Evolutionary conservation across 2,113 vertebrate genomes (phyloP), one percentile per base, ranked within the genome.

Genomic region (Cyprinus carpio): DNA sequence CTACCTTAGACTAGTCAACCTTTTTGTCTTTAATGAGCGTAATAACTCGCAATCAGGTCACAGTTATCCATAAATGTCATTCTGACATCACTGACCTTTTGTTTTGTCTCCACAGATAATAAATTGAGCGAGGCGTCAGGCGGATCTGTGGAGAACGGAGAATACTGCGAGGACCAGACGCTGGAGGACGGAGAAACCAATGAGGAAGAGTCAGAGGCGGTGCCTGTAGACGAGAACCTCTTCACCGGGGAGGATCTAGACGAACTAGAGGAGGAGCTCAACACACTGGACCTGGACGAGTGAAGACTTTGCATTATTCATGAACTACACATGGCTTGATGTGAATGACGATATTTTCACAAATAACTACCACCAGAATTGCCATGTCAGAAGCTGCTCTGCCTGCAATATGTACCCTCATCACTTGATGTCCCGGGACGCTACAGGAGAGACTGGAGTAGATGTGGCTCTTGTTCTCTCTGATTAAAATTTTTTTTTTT

Each of bases 221-320:
- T 99, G 87, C 98, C 98, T 5, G 98, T 99, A 81, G 98, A 99
- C 74, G 98, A 99, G 93, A 99, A 99, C 89, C 96, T 99, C 78
- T 99, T 99, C 87, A 99, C 97, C 15, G 97, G 98, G 27, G 98
- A 99, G 93, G 98, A 99, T 91, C 93, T 99, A 91, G 98, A 99
- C 83, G 98, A 99, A 90, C 94, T 99, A 85, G 98, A 99, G 90
- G 98, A 99, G 92, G 98, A 99, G 89, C 93, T 99, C 58, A 97
- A 97, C 94, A 96, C 96, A 88, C 95, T 99, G 90, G 96, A 95
- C 85, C 91, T 99, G 93, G 97, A 98, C 75, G 97, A 98, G 94
- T 98, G 95, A 75, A 97, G 82, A 84, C 37, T 29, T 54, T 56
- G 31, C 15, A 46, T 67, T n/a, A n/a, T n/a, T n/a, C n/a, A n/a